phyloP scores from a whole-genome alignment of 2,113 vertebrate species.

The Andinoacara biseriatus region DNA sequence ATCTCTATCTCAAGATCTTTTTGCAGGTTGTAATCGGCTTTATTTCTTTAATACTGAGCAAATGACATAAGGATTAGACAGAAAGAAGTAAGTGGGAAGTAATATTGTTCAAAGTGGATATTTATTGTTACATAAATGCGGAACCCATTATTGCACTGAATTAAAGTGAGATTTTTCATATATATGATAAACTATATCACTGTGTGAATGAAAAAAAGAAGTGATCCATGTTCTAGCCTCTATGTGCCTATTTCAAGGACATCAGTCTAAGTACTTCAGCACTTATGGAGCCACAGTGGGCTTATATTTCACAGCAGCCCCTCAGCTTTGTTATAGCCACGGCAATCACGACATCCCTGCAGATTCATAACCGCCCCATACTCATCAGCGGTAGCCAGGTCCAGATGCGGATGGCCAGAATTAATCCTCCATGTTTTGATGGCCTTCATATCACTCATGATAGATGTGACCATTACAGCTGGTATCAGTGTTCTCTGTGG shows the following conservation, averaged over 20 bases:
- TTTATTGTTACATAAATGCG: constrained; percentile 34
- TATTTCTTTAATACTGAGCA: constrained; percentile 52
- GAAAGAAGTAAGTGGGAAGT: constrained; percentile 46
- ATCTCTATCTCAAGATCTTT: constrained; percentile 16
- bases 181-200: constrained; percentile 6
- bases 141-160: constrained; percentile 35
- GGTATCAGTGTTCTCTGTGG: constrained; percentile 52
- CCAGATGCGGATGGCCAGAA: constrained; percentile 63
- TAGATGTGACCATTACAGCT: constrained; percentile 59
- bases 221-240: neutral
- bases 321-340: constrained; percentile 52
- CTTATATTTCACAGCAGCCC: constrained; percentile 61
- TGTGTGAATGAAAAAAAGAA: neutral
- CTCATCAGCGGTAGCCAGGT: constrained; percentile 52
- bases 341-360: constrained; percentile 62
- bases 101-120: constrained; percentile 52
- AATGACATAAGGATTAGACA: constrained; percentile 34
- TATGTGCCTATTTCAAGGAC: constrained; percentile 60
- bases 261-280: constrained; percentile 42
- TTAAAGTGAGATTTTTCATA: constrained; percentile 23
- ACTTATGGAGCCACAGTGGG: constrained; percentile 48
- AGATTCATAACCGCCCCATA: constrained; percentile 63
- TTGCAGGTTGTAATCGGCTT: constrained; percentile 41
- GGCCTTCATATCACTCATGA: constrained; percentile 62
- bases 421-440: constrained; percentile 68